phyloP scores from a whole-genome alignment of 2,113 vertebrate genomes.

The Hylia prasina region DNA sequence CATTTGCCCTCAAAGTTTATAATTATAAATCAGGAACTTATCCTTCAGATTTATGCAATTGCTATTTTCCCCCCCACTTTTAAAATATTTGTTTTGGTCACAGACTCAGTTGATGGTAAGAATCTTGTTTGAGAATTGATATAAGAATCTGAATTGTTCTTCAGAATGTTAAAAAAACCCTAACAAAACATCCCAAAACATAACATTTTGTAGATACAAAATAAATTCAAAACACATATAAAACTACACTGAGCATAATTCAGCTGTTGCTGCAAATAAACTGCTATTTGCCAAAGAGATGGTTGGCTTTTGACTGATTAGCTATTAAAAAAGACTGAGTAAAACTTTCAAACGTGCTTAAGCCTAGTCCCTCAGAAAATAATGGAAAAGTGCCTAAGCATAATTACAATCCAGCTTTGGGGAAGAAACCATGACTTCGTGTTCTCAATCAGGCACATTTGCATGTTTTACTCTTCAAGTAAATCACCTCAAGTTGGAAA shows the following conservation, averaged over 20 bases:
- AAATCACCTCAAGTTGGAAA: neutral
- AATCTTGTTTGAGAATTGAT: neutral
- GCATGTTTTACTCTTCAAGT: neutral
- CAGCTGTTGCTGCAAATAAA: slow-evolving; percentile 6
- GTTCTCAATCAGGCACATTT: neutral
- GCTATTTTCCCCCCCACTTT: neutral
- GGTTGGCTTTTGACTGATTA: neutral
- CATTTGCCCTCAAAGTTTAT: neutral
- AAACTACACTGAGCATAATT: neutral
- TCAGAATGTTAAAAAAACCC: neutral
- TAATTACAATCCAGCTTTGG: neutral
- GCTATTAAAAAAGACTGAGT: neutral
- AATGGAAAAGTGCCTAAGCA: neutral
- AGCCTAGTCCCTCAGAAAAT: neutral
- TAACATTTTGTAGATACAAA: neutral
- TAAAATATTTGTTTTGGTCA: neutral
- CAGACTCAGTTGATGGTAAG: neutral
- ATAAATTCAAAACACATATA: neutral
- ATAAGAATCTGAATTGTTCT: neutral
- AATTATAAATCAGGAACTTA: neutral
- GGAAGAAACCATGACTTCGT: neutral
- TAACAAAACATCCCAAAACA: neutral
- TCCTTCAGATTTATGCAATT: neutral
- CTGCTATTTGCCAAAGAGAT: neutral
- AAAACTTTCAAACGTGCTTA: neutral